Evolutionary conservation across 2,797 vertebrate genomes (phyloP).

Genomic region (Hoplostethus atlanticus): DNA sequence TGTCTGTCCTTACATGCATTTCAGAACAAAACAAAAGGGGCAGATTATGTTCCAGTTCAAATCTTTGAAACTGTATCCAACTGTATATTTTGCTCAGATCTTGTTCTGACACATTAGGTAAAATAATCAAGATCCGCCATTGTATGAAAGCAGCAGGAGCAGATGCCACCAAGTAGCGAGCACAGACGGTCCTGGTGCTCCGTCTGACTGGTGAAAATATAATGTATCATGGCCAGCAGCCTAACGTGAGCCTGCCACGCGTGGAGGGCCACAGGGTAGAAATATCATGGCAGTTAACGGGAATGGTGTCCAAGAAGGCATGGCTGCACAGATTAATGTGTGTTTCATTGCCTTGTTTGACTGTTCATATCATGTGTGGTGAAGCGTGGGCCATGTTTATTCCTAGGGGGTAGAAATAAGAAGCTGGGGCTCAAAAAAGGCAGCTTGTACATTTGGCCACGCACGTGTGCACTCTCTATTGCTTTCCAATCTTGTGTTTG

Average conservation of each 20-base stretch:
- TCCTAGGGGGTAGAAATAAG: background rate
- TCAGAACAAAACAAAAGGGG: background rate
- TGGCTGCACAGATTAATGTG: slow-evolving; percentile 41
- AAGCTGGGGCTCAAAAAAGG: slow-evolving; percentile 5
- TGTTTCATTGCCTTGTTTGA: background rate
- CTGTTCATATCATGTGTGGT: slow-evolving; percentile 9
- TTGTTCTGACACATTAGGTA: slow-evolving; percentile 13
- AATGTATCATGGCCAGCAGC: slow-evolving; percentile 37
- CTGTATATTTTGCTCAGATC: slow-evolving; percentile 7
- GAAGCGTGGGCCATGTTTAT: background rate
- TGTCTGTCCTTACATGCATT: too few species aligned
- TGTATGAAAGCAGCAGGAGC: slow-evolving; percentile 27
- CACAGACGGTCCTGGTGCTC: slow-evolving; percentile 37
- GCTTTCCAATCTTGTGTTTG: background rate
- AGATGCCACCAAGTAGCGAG: slow-evolving; percentile 34
- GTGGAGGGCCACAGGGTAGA: slow-evolving; percentile 18
- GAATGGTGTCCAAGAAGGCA: slow-evolving; percentile 24
- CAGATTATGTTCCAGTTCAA: too few species aligned
- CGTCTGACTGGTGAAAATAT: slow-evolving; percentile 41
- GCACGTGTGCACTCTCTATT: background rate
- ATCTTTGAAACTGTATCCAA: too few species aligned
- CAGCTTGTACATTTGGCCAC: background rate
- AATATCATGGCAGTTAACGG: slow-evolving; percentile 20
- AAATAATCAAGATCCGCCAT: slow-evolving; percentile 14
- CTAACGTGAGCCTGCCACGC: slow-evolving; percentile 25